Conservation (phyloP, 2,888 invertebrate genomes). For the Andrena haemorrhoa region DNA sequence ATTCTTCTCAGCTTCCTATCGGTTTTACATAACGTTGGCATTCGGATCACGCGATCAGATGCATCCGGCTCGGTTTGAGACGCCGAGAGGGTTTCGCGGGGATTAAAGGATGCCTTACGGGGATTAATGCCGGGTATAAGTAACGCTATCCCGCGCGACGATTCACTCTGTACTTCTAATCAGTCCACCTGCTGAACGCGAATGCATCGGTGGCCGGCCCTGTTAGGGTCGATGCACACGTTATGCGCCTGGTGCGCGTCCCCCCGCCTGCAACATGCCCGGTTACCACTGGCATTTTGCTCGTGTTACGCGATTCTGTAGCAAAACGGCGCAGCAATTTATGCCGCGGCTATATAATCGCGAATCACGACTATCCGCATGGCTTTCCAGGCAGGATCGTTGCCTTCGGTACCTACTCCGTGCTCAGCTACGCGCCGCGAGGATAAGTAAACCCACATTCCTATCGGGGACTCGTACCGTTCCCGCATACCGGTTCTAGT, state of each 20-base stretch:
- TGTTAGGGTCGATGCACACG: constrained; percentile 25
- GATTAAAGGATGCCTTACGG: neutral
- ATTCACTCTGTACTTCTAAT: constrained; percentile 35
- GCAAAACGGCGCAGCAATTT: constrained; percentile 44
- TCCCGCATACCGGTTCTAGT: constrained; percentile 45
- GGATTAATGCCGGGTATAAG: constrained; percentile 2
- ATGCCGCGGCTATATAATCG: constrained; percentile 43
- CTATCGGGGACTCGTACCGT: constrained; percentile 40
- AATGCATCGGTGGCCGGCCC: constrained; percentile 1
- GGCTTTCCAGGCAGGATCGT: constrained; percentile 29
- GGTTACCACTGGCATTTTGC: constrained; percentile 1
- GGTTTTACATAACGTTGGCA: constrained; percentile 9
- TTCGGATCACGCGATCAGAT: constrained; percentile 2
- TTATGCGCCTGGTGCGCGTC: constrained; percentile 3
- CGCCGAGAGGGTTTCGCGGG: neutral
- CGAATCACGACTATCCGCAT: constrained; percentile 42
- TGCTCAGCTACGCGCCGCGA: constrained; percentile 6
- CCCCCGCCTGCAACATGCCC: neutral
- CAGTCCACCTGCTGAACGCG: constrained; percentile 31
- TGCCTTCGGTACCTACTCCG: constrained; percentile 2
- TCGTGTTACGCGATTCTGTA: constrained; percentile 42
- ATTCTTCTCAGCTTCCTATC: neutral
- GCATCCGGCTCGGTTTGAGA: neutral
- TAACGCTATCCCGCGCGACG: constrained; percentile 2
- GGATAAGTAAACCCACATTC: constrained; percentile 62